These are phyloP conservation scores for Dinoponera quadriceps DNA, from an alignment of 1,140 invertebrate species.

Conservation along the genomic window DNA sequence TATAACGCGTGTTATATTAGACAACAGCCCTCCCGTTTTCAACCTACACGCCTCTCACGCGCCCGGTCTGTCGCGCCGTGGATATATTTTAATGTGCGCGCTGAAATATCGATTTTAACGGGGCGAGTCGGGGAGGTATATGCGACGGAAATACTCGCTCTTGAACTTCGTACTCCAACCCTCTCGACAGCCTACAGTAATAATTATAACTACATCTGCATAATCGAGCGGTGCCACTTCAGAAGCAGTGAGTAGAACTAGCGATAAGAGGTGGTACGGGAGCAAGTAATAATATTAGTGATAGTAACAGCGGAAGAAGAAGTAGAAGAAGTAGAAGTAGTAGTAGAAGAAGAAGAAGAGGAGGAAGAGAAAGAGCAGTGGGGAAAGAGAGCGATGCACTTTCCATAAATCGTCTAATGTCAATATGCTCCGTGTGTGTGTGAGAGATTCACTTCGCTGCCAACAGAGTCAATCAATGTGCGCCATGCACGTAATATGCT, in stretches of 20 bases:
- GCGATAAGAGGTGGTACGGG: conserved; percentile 60
- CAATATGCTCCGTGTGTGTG: conserved; percentile 48
- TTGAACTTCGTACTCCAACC: conserved; percentile 41
- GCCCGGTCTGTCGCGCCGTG: neutral
- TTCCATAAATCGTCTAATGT: conserved; percentile 38
- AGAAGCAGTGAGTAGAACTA: conserved; percentile 65
- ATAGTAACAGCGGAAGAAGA: conserved; percentile 3
- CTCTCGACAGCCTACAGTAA: conserved; percentile 15
- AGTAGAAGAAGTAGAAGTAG: conserved; percentile 14
- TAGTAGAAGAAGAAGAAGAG: conserved; percentile 8
- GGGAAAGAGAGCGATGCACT: conserved; percentile 57
- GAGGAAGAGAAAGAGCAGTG: conserved; percentile 8
- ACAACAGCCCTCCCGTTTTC: neutral
- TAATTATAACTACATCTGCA: conserved; percentile 61
- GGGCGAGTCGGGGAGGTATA: neutral
- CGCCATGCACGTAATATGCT: conserved; percentile 62
- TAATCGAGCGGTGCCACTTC: conserved; percentile 69
- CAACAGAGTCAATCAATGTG: conserved; percentile 46
- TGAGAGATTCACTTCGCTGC: conserved; percentile 44
- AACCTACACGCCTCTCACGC: neutral
- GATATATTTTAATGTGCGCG: neutral
- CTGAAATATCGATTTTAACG: conserved; percentile 25
- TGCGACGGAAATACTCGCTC: conserved; percentile 16
- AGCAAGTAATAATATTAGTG: neutral
- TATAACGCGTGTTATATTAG: conserved; percentile 4